Evolutionary conservation across 2,888 invertebrate genomes (phyloP), one percentile per base, ranked within the genome.

Genomic region (Eupithecia dodoneata): DNA sequence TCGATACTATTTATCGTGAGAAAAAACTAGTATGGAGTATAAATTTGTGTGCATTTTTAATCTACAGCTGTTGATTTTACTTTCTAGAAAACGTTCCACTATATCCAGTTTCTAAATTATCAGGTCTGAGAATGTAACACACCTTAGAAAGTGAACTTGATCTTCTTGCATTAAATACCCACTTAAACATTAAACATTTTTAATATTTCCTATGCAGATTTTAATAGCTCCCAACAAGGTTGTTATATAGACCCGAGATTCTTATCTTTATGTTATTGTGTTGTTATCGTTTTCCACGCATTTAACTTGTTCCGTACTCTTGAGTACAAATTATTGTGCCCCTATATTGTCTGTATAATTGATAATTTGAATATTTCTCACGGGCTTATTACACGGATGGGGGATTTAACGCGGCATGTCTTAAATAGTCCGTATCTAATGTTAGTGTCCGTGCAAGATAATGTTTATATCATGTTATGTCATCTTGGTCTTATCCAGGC

Each of bases 221-320:
- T 77, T 69, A 65, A 76, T 76, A 73, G 71, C 74, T 63, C 3
- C 52, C 52, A 72, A 66, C 78, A 80, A 80, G 79, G 81, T 75
- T 77, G 74, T 63, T 76, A 71, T 76, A 76, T 76, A 76, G 72
- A 75, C 67, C 77, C 49, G 47, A 80, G 81, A 80, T 82, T 78
- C 55, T 78, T 49, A 81, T 82, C 83, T 80, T 73, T 79, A 78
- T 78, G 80, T 81, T 82, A 81, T 82, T 76, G 78, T 77, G 76
- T 79, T 80, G 85, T 80, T 84, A 83, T 83, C 67, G 82, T 83
- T 84, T 85, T 85, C 78, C 80, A 81, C 79, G 78, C 79, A 76
- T 77, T 80, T 78, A 83, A 83, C 83, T 77, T 82, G 85, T 85
- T 85, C 83, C 77, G 76, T 84, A 83, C 83, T 84, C 87, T 83